Conservation (phyloP, 1,140 invertebrate species). For the Drosophila sucinea region DNA sequence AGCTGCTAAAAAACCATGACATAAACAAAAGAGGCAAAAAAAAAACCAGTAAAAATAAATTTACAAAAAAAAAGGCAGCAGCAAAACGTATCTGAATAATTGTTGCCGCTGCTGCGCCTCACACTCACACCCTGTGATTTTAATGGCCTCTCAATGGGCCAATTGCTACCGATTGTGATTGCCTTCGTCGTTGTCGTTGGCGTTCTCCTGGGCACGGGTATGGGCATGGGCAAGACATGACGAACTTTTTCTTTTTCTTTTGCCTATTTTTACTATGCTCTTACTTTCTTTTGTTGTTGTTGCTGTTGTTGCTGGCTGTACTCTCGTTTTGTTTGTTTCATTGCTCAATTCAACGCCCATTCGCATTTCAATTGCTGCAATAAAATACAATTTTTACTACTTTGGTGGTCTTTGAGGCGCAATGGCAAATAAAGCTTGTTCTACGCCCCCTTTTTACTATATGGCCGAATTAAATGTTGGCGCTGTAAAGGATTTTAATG, state of each 20-base stretch:
- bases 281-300: conserved; percentile 14
- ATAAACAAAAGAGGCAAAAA: not conserved
- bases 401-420: conserved; percentile 53
- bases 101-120: conserved; percentile 57
- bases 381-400: conserved; percentile 76
- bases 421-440: conserved; percentile 52
- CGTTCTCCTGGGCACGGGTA: conserved; percentile 5
- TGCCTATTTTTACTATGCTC: conserved; percentile 26
- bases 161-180: conserved; percentile 45
- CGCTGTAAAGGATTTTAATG: conserved; percentile 24
- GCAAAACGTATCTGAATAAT: conserved; percentile 70
- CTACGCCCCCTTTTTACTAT: conserved; percentile 41
- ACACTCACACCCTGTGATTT: conserved; percentile 16
- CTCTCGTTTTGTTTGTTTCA: conserved; percentile 49
- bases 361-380: conserved; percentile 76
- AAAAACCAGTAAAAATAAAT: conserved; percentile 26
- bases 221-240: not conserved
- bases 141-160: conserved; percentile 51
- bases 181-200: conserved; percentile 27
- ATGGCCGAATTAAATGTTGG: conserved; percentile 62
- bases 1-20: conserved; percentile 41
- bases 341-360: conserved; percentile 79
- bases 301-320: conserved; percentile 35
- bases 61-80: not conserved
- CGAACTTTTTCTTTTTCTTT: not conserved